Base-by-base conservation (phyloP, 2,113 vertebrate genomes). In the Prionailurus viverrinus region DNA sequence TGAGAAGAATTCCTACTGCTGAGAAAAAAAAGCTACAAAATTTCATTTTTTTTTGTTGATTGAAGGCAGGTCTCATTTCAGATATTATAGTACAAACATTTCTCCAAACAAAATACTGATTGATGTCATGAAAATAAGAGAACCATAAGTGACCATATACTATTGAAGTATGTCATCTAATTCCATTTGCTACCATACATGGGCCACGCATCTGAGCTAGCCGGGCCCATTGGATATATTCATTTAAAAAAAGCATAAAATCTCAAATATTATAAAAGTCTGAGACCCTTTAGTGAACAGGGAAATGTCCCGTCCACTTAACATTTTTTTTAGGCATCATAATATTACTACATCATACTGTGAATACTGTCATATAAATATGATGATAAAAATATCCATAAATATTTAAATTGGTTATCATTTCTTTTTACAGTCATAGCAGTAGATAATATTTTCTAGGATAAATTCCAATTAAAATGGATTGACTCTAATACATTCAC, bases 371-470 rank as follows among this genome's bases (percentile, higher is more conserved):
- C n/a, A 3, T 78, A 8, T 82, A 53, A 79, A 18, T 79, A 88
- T 87, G 13, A 63, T 78, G 83, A 79, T 39, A 68, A 78, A 89
- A 58, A 58, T 65, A 73, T 78, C 18, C 83, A 12, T 19, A 51
- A n/a, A 51, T 63, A 53, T 65, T 51, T 86, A 29, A 95, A 87
- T 53, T 33, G 31, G 19, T n/a, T 82, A 7, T 61, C 10, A 36
- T 68, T 85, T 63, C 23, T 65, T 27, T 45, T 93, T 93, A 16
- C 1, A 65, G 19, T 97, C n/a, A 78, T 8, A 58, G 21, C 16
- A n/a, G 36, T 71, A 86, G 65, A 11, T 39, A n/a, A 18, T 91
- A 27, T 71, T 84, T 97, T 79, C 66, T 93, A 41, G 78, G 68
- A 29, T 84, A 73, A 73, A 41, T 63, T 91, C 16, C 39, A 93